A percentile compares a stretch with the other conserved stretches of the same genome.
phyloP scores from a whole-genome alignment of 1,140 invertebrate species.

The Diachasmimorpha longicaudata region DNA sequence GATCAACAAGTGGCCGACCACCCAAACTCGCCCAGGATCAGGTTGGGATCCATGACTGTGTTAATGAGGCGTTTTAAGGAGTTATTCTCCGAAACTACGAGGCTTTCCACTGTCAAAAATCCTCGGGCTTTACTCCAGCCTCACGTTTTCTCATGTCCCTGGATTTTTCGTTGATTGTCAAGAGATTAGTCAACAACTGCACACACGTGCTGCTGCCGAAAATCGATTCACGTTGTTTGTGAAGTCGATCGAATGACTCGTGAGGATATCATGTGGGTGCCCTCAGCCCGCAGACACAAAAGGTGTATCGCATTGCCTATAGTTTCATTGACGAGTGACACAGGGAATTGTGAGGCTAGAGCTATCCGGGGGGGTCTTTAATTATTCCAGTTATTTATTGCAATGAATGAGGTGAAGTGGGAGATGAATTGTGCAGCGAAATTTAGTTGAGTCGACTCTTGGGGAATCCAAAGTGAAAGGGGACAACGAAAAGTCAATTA shows the following conservation, averaged over 20 bases:
- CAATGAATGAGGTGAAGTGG: too few species aligned
- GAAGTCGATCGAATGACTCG: background rate
- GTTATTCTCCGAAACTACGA: background rate
- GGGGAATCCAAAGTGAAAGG: too few species aligned
- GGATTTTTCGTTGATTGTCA: background rate
- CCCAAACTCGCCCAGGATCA: background rate
- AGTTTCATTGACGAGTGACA: background rate
- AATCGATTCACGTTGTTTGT: background rate
- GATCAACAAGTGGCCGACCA: background rate
- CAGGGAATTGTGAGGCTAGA: background rate
- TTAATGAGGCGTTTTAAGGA: background rate
- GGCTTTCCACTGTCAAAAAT: too few species aligned
- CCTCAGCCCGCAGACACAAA: conserved; percentile 19
- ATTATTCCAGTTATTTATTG: too few species aligned
- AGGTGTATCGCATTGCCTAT: background rate
- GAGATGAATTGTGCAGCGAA: too few species aligned
- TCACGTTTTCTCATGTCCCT: background rate
- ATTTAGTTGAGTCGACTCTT: too few species aligned
- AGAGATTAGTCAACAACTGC: background rate
- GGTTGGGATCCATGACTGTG: background rate
- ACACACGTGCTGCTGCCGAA: background rate
- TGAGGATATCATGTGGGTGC: conserved; percentile 16
- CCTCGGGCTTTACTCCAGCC: too few species aligned
- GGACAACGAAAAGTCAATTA: too few species aligned
- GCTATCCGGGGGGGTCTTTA: background rate